Conservation (phyloP, 1,140 invertebrate species). For the Orchestia grillus region DNA sequence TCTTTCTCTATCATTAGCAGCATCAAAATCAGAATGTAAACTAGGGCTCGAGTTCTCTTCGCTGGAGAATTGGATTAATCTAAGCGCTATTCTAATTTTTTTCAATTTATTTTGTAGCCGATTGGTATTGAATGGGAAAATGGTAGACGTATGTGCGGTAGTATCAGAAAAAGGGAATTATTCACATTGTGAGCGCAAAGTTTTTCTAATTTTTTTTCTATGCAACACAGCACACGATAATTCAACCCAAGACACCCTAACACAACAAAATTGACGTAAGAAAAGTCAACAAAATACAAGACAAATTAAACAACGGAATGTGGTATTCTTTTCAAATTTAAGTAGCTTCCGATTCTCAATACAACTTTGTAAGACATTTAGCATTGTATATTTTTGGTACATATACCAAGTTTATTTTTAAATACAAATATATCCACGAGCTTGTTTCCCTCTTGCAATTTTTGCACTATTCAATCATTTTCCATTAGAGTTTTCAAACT, state of each 20-base stretch:
- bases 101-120: too few species aligned
- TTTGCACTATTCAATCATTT: background rate
- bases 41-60: background rate
- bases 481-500: background rate
- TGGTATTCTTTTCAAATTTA: background rate
- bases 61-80: background rate
- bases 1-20: background rate
- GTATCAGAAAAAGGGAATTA: too few species aligned
- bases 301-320: background rate
- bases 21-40: background rate
- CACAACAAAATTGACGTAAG: background rate
- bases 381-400: too few species aligned
- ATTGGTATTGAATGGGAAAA: too few species aligned
- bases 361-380: too few species aligned
- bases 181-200: too few species aligned
- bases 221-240: background rate
- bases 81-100: too few species aligned
- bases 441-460: background rate
- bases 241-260: background rate
- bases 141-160: too few species aligned
- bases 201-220: background rate
- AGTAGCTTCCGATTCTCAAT: too few species aligned
- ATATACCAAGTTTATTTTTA: background rate
- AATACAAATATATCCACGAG: background rate
- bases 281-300: background rate